Evolutionary conservation across 2,888 invertebrate genomes (phyloP), one percentile per base, ranked within the genome.

Genomic region (Scaptomyza tumidula): DNA sequence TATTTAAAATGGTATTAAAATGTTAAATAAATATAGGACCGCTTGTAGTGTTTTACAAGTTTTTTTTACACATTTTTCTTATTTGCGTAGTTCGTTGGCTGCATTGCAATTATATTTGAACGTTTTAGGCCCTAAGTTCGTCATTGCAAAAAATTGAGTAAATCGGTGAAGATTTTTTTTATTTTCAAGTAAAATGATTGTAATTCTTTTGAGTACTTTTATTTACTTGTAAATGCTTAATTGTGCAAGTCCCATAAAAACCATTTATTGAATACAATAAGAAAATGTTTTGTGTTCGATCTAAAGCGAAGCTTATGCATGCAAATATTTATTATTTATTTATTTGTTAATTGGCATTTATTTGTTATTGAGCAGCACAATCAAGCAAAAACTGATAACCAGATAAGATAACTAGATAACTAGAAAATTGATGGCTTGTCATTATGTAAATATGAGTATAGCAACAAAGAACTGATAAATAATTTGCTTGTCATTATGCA

Each of bases 401-500:
- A n/a, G n/a, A n/a, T n/a, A n/a, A n/a, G n/a, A n/a, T n/a, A n/a
- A n/a, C n/a, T n/a, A 27, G 33, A 64, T 10, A 62, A 29, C 10
- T 37, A 2, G 2, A 1, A 1, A 19, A 19, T 19, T 19, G 19
- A 19, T 19, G 1, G 24, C 24, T 24, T 24, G 24, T 24, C 24
- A 3, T 24, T 24, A 24, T 24, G 24, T 24, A 24, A 24, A 24
- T 24, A 24, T 24, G 24, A 24, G 24, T 0, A 24, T 24, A 24
- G 5, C 16, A 48, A 31, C 6, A 6, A 6, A 33, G 33, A 11
- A n/a, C 6, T 11, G 6, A n/a, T 10, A 33, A 41, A 64, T 10
- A 65, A 24, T 10, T 37, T 63, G 24, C 14, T 16, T 33, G 35
- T n/a, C 39, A 19, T 2, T 52, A 7, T n/a, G 7, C 7, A 35